phyloP scores from a whole-genome alignment of 2,797 vertebrate species.

The Aplochiton taeniatus region DNA sequence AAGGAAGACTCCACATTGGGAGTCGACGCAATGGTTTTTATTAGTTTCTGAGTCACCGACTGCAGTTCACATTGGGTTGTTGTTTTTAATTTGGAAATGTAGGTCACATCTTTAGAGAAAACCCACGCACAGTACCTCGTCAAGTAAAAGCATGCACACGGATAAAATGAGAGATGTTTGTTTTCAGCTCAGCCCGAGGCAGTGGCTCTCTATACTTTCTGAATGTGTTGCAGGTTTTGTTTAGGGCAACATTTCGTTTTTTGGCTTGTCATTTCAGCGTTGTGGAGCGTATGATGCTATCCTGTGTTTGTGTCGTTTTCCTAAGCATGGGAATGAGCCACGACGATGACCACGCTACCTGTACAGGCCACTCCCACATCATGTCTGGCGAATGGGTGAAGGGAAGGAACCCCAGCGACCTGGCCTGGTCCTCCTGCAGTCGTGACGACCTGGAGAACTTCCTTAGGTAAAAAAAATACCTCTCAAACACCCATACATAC shows the following conservation, averaged over 20 bases:
- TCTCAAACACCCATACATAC: not conserved
- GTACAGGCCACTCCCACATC: constrained; percentile 90
- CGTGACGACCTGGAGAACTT: constrained; percentile 92
- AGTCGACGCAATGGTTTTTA: constrained; percentile 41
- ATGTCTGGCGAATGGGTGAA: constrained; percentile 99
- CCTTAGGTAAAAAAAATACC: constrained; percentile 83
- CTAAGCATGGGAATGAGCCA: constrained; percentile 96
- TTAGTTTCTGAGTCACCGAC: constrained; percentile 47
- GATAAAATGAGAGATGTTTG: not conserved
- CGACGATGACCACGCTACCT: constrained; percentile 89
- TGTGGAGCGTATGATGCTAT: not conserved
- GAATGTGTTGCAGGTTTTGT: constrained; percentile 18
- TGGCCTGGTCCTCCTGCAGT: constrained; percentile 96
- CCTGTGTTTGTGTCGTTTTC: not conserved
- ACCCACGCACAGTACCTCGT: constrained; percentile 11
- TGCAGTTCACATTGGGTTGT: constrained; percentile 52
- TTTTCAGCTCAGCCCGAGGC: constrained; percentile 5
- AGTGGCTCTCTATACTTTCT: not conserved
- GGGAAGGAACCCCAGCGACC: constrained; percentile 93
- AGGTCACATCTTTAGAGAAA: constrained; percentile 62
- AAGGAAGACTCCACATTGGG: constrained; percentile 26
- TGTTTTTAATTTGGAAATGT: constrained; percentile 73
- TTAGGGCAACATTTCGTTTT: not conserved
- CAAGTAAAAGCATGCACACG: not conserved
- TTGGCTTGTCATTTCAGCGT: not conserved